These are phyloP conservation scores for Nymphalis urticae DNA, from an alignment of 2,888 invertebrate species.

Conservation along the genomic window DNA sequence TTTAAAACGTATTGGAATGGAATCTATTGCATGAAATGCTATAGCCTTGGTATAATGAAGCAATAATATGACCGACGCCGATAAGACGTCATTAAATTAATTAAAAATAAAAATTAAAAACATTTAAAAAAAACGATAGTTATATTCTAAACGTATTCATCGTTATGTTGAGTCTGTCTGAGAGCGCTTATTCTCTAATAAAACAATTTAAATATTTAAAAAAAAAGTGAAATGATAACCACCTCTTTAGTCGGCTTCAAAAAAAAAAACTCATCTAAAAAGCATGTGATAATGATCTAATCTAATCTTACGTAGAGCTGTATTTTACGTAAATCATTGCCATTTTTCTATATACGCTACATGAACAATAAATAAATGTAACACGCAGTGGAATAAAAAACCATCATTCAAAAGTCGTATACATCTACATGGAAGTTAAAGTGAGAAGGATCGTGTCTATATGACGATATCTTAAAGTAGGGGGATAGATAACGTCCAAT, in stretches of 20 bases:
- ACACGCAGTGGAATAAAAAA: conserved; percentile 16
- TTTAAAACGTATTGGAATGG: conserved; percentile 10
- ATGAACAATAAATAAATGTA: conserved; percentile 7
- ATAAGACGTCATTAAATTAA: background rate
- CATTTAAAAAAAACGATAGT: background rate
- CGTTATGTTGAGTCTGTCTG: background rate
- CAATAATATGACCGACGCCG: background rate
- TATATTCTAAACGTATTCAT: background rate
- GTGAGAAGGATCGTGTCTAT: background rate
- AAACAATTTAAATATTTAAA: background rate
- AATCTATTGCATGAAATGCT: conserved; percentile 6
- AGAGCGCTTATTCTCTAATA: background rate
- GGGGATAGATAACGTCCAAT: conserved; percentile 11
- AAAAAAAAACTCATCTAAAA: conserved; percentile 10
- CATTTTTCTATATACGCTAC: conserved; percentile 11
- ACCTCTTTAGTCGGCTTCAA: background rate
- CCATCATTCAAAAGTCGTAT: conserved; percentile 20
- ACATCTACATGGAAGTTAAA: too few relatives aligned
- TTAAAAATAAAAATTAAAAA: background rate
- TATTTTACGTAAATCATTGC: conserved; percentile 9
- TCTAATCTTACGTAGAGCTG: conserved; percentile 11
- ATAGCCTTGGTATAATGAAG: conserved; percentile 5
- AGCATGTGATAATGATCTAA: conserved; percentile 18
- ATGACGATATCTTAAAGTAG: conserved; percentile 16
- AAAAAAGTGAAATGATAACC: background rate